A percentile compares a stretch with the other conserved stretches of the same genome.
phyloP scores from a whole-genome alignment of 2,797 vertebrate species.

The Trematomus bernacchii region DNA sequence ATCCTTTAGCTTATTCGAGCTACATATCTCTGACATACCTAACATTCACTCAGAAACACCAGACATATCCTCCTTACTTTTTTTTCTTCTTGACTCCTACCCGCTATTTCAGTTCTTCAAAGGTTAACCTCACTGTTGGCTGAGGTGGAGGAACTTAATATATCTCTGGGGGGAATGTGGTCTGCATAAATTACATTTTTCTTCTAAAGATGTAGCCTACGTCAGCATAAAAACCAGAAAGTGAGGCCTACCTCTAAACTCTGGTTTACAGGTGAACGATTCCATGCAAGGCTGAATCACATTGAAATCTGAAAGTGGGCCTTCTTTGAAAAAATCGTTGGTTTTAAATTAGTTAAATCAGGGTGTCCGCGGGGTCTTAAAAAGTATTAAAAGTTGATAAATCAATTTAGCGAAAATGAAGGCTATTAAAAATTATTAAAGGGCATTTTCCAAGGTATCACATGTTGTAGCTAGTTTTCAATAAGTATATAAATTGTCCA shows the following conservation, averaged over 20 bases:
- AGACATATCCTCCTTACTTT: constrained; percentile 13
- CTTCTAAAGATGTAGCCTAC: constrained; percentile 30
- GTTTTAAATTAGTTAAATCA: neutral
- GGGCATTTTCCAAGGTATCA: too few species aligned
- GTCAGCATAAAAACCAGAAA: constrained; percentile 37
- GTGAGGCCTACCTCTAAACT: constrained; percentile 15
- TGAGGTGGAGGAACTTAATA: constrained; percentile 46
- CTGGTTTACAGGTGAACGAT: constrained; percentile 50
- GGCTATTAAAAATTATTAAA: too few species aligned
- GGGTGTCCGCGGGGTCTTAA: too few species aligned
- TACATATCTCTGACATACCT: constrained; percentile 24
- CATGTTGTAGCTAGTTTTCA: too few species aligned
- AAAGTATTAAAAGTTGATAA: too few species aligned
- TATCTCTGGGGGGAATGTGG: constrained; percentile 45
- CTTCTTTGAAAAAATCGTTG: neutral
- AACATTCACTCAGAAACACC: constrained; percentile 13
- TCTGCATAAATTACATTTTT: constrained; percentile 54
- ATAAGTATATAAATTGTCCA: too few species aligned
- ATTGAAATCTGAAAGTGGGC: neutral
- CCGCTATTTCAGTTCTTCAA: constrained; percentile 57
- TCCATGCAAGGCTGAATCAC: constrained; percentile 6
- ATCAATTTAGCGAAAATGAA: too few species aligned
- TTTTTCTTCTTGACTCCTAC: constrained; percentile 37
- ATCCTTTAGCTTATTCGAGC: neutral
- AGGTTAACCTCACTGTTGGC: constrained; percentile 55